These are phyloP conservation scores for Corythornis madagascariensis DNA, from an alignment of 2,113 vertebrate genomes.

Conservation along the genomic window DNA sequence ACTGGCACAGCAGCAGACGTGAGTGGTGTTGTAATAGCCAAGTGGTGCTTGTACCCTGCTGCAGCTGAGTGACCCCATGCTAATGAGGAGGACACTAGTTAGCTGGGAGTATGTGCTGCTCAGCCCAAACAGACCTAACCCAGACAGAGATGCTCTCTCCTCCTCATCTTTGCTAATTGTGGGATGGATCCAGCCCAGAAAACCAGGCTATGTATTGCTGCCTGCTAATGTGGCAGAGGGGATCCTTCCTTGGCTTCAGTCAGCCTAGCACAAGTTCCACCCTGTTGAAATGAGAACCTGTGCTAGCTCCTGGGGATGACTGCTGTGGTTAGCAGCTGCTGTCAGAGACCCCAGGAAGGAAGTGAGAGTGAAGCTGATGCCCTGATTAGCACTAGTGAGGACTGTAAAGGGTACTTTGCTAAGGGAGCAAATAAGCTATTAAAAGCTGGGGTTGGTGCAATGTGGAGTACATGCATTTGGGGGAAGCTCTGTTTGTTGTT, in stretches of 20 bases:
- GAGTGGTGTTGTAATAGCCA: conserved; percentile 41
- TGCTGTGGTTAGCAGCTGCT: not conserved
- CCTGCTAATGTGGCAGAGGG: not conserved
- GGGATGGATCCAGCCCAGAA: not conserved
- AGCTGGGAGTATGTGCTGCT: not conserved
- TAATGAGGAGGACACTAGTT: not conserved
- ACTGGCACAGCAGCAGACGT: conserved; percentile 17
- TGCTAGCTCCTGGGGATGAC: not conserved
- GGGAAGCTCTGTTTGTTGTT: not conserved
- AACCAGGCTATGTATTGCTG: not conserved
- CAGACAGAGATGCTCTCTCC: not conserved
- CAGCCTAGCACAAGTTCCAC: accelerated
- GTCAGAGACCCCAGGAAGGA: not conserved
- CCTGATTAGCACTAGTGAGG: not conserved
- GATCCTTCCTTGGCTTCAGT: not conserved
- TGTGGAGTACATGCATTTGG: not conserved
- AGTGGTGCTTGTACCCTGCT: conserved; percentile 3
- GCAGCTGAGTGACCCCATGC: conserved; percentile 20
- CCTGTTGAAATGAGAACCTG: not conserved
- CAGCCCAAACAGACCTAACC: not conserved
- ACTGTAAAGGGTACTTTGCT: not conserved
- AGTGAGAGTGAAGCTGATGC: not conserved
- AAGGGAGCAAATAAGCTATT: not conserved
- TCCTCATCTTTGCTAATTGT: not conserved
- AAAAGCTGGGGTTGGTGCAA: not conserved